A percentile compares a stretch with the other conserved stretches of the same genome.
phyloP scores from a whole-genome alignment of 2,888 invertebrate species.

The Drosophila cyrtoloma region DNA sequence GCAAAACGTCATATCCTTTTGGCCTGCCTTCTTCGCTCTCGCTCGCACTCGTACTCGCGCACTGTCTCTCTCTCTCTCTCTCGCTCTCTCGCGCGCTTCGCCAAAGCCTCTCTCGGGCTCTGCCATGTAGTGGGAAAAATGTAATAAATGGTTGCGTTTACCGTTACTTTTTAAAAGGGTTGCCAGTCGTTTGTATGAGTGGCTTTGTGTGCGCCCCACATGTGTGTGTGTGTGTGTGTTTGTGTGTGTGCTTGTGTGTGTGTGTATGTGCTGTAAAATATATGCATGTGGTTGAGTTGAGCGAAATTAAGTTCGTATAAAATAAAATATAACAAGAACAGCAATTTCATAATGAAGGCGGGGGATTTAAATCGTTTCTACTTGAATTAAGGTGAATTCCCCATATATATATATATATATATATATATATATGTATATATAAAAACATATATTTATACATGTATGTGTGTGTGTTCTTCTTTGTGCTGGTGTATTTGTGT shows the following conservation, averaged over 20 bases:
- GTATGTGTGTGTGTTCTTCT: slow-evolving; percentile 2
- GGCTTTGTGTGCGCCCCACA: slow-evolving; percentile 30
- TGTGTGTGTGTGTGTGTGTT: slow-evolving; percentile 7
- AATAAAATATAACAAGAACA: slow-evolving; percentile 73
- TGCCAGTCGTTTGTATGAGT: slow-evolving; percentile 64
- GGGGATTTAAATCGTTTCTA: slow-evolving; percentile 77
- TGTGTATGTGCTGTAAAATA: slow-evolving; percentile 52
- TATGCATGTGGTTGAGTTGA: slow-evolving; percentile 68
- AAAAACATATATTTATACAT: neutral
- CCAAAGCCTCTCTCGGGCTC: slow-evolving; percentile 13
- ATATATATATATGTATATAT: neutral
- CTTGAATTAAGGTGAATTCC: slow-evolving; percentile 76
- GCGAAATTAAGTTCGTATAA: slow-evolving; percentile 79
- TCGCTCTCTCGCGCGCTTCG: slow-evolving; percentile 11
- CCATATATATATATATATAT: slow-evolving; percentile 2
- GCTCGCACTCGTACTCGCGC: slow-evolving; percentile 42
- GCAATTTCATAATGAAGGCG: slow-evolving; percentile 68
- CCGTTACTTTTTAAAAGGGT: slow-evolving; percentile 78
- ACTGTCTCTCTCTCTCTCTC: slow-evolving; percentile 4
- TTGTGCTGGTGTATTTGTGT: slow-evolving; percentile 29
- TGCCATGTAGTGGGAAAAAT: slow-evolving; percentile 54
- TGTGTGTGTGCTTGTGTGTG: neutral
- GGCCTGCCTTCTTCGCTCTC: slow-evolving; percentile 54
- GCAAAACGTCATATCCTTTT: slow-evolving; percentile 81
- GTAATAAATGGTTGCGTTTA: slow-evolving; percentile 80